Evolutionary conservation across 2,888 invertebrate genomes (phyloP), one percentile per base, ranked within the genome.

Genomic region (Pyrocoelia pectoralis): DNA sequence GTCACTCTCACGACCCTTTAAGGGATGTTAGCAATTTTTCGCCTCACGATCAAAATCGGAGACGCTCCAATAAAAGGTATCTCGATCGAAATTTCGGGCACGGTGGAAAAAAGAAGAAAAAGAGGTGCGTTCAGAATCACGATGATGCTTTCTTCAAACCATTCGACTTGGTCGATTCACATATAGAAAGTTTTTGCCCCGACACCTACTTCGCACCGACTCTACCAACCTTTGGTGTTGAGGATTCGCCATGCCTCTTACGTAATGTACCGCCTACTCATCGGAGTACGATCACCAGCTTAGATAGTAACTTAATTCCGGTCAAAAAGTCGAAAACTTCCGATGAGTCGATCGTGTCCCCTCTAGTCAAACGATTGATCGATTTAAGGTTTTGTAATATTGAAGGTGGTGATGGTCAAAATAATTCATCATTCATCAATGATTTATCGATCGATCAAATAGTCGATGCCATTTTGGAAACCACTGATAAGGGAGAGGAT

Each of bases 11-110:
- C 46, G 86, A 85, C 68, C 83, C 83, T 8, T 77, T 87, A 0
- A 84, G 86, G 77, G 87, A 88, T 74, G 85, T 87, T 6, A 87
- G 87, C 72, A 88, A 87, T 72, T 82, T 87, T n/a, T 87, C 87
- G 1, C 86, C 87, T 0, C 86, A 69, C 46, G 66, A 71, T 28
- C 52, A 52, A 12, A 67, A 66, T 56, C 63, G 73, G 19, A 57
- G 70, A 41, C 62, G 68, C 9, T 70, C 74, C 1, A 67, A 69
- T 33, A 70, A 70, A 18, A 71, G 72, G 59, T 66, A 65, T 14
- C 3, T 15, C n/a, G 38, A 52, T 2, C 2, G 13, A 33, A 28
- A 50, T 29, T 13, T 33, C 8, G 12, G 4, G 12, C 33, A 38
- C 14, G 17, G 17, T 28, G 56, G 46, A 14, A 38, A 59, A 28